Evolutionary conservation across 2,888 invertebrate species (phyloP).

Genomic region (Drosophila prostipennis): DNA sequence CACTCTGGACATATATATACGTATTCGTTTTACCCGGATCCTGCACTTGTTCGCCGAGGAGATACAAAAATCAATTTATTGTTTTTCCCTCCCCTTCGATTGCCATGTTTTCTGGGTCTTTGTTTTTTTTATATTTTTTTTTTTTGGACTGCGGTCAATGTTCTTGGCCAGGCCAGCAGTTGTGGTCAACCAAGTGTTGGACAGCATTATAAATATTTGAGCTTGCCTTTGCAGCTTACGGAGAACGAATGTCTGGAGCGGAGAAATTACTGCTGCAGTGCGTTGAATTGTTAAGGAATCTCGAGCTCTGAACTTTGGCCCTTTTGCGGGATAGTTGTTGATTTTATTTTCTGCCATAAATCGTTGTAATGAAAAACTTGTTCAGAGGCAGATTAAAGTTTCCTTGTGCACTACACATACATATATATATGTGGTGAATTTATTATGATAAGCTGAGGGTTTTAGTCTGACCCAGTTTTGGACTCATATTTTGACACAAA

Average conservation of each 20-base stretch:
- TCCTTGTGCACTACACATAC: background rate
- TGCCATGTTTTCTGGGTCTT: constrained; percentile 23
- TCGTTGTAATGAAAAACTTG: constrained; percentile 19
- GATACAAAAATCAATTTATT: constrained; percentile 71
- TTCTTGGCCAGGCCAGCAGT: constrained; percentile 17
- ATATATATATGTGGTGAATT: background rate
- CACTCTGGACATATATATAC: constrained; percentile 7
- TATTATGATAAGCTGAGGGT: constrained; percentile 2
- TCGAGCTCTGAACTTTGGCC: constrained; percentile 21
- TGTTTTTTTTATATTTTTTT: background rate
- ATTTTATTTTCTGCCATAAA: constrained; percentile 17
- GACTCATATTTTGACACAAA: background rate
- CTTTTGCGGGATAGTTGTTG: constrained; percentile 11
- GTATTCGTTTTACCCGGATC: constrained; percentile 9
- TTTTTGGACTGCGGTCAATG: constrained; percentile 24
- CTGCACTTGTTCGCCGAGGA: constrained; percentile 55
- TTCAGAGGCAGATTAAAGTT: constrained; percentile 6
- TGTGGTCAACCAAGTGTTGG: constrained; percentile 77
- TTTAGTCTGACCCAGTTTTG: constrained; percentile 10
- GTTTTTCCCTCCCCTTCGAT: constrained; percentile 49
- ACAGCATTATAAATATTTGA: constrained; percentile 77
- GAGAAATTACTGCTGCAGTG: constrained; percentile 50
- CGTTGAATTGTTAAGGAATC: constrained; percentile 68
- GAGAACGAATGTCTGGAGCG: constrained; percentile 43
- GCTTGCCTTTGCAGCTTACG: constrained; percentile 66